phyloP scores from a whole-genome alignment of 2,888 invertebrate species.

The Dolichomitus sp. region DNA sequence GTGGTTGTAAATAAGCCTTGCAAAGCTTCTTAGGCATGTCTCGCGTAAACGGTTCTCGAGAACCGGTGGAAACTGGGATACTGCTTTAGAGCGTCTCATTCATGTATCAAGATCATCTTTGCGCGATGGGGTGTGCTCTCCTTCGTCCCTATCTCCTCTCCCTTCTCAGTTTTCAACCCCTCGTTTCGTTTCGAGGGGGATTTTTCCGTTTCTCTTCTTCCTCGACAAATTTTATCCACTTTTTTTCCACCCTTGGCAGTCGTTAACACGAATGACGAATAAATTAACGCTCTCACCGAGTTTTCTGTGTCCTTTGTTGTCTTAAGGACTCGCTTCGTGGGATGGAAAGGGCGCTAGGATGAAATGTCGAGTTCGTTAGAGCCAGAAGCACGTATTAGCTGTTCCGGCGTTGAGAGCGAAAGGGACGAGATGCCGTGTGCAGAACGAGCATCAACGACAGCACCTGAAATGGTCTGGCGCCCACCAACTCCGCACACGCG shows the following conservation, averaged over 20 bases:
- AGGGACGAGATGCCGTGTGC: slow-evolving; percentile 19
- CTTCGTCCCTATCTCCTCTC: neutral
- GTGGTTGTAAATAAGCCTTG: slow-evolving; percentile 56
- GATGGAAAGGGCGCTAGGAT: slow-evolving; percentile 36
- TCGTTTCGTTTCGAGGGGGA: neutral
- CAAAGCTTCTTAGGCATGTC: slow-evolving; percentile 59
- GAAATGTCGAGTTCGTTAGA: slow-evolving; percentile 77
- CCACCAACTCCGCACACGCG: slow-evolving; percentile 41
- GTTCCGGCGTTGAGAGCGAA: slow-evolving; percentile 69
- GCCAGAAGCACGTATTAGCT: slow-evolving; percentile 77
- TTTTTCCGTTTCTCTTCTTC: slow-evolving; percentile 4
- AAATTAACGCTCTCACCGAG: slow-evolving; percentile 66
- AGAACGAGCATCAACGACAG: slow-evolving; percentile 45
- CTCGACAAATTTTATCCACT: slow-evolving; percentile 3
- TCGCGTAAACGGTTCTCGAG: slow-evolving; percentile 43
- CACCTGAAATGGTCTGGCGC: slow-evolving; percentile 27
- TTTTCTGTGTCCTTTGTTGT: slow-evolving; percentile 70
- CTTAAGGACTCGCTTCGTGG: slow-evolving; percentile 71
- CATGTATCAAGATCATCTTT: slow-evolving; percentile 31
- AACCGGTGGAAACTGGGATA: neutral
- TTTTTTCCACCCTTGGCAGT: neutral
- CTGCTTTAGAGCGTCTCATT: slow-evolving; percentile 26
- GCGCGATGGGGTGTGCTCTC: slow-evolving; percentile 6
- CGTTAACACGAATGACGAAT: slow-evolving; percentile 56
- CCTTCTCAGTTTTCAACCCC: too few relatives aligned